Percentiles rank a stretch among this genome's conserved stretches.
Evolutionary conservation across 2,888 invertebrate species (phyloP).

Genomic region (Parnassius orleans): DNA sequence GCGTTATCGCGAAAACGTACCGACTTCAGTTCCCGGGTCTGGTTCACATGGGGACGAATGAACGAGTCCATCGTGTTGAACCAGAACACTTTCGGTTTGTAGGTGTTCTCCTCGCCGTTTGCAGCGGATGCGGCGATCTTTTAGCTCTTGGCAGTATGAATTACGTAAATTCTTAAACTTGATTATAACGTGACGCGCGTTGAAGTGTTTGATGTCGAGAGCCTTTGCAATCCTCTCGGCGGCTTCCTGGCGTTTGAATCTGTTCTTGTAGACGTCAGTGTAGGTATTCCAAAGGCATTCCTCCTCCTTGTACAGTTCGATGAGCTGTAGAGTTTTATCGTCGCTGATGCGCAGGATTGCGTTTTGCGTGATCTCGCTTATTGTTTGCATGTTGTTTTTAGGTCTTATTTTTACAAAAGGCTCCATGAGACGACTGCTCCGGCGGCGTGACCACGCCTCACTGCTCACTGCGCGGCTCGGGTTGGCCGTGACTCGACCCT

Average conservation of each 20-base stretch:
- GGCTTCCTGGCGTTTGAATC: neutral
- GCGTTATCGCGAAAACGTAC: neutral
- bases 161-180: slow-evolving; percentile 35
- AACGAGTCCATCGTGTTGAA: slow-evolving; percentile 52
- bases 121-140: neutral
- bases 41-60: slow-evolving; percentile 45
- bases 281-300: neutral
- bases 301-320: neutral
- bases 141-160: slow-evolving; percentile 40
- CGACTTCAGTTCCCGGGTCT: neutral
- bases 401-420: neutral
- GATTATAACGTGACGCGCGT: neutral
- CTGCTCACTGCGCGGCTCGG: slow-evolving; percentile 40
- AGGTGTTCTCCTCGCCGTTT: neutral
- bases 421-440: neutral
- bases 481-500: neutral
- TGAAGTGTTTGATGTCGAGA: neutral
- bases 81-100: slow-evolving; percentile 41
- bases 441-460: slow-evolving; percentile 36
- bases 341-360: slow-evolving; percentile 37
- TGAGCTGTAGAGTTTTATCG: neutral
- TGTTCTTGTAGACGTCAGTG: neutral
- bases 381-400: neutral
- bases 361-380: neutral
- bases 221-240: neutral